Evolutionary conservation across 1,140 invertebrate species (phyloP), one percentile per base, ranked within the genome.

Genomic region (Heliconius himera): DNA sequence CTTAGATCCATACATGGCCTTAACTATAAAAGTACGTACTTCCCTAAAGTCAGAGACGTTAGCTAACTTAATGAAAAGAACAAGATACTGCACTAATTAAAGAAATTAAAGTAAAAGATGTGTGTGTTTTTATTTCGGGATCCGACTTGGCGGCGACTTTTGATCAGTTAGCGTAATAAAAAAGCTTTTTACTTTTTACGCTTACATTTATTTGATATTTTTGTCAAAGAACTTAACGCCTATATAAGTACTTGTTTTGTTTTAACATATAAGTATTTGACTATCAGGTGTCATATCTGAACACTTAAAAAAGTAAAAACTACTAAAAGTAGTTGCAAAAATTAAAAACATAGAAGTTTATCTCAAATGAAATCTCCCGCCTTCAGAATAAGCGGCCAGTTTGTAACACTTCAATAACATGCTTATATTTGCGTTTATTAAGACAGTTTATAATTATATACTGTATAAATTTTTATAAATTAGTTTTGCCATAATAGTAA

Each of bases 1-100:
- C 49, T 51, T 51, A 51, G 16, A 51, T 18, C 49, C 49, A 51
- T 51, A 51, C 49, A 51, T 51, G 49, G 20, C 41, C 11, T 20
- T 3, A 18, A 51, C 49, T 22, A 66, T 26, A 66, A 66, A 66
- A 13, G 22, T 66, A 29, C 56, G 26, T 13, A 26, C 26, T 29
- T 66, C n/a, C 60, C 22, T 20, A 36, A 72, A 8, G 70, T 9
- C 29, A 36, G 33, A 36, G 51, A 22, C 20, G 41, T 76, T 76
- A 38, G 60, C 60, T 70, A 76, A 76, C 9, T 66, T 76, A 66
- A 76, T 76, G 74, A 70, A 74, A 74, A 74, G 33, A 74, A 74
- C 46, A 46, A 74, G 73, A 74, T 74, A 51, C 60, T 29, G 38
- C 46, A 22, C 73, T 51, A 74, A 74, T 74, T 74, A 74, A 51